These are phyloP conservation scores for Anas acuta DNA, from an alignment of 2,797 vertebrate species.

Conservation along the genomic window DNA sequence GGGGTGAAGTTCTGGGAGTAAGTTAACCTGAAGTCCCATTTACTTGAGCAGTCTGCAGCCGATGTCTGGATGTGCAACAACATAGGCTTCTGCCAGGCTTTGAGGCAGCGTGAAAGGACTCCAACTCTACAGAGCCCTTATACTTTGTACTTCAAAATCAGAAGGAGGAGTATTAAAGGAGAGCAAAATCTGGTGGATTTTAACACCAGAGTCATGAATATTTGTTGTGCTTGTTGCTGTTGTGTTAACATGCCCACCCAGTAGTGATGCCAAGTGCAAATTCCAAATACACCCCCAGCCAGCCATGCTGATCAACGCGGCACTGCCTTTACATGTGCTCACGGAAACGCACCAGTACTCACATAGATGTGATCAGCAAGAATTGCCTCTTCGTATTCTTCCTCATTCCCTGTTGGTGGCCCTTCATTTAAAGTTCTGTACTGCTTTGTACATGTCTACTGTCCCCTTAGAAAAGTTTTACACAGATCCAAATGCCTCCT, in stretches of 20 bases:
- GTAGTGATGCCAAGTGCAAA: accelerated
- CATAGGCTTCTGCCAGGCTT: neutral
- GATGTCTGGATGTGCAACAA: neutral
- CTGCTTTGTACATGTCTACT: neutral
- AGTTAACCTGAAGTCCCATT: neutral
- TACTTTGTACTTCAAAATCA: neutral
- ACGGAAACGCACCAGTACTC: neutral
- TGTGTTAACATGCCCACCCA: no score
- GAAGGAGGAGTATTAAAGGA: neutral
- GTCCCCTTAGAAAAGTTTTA: neutral
- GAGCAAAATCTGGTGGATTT: neutral
- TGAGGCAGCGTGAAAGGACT: neutral
- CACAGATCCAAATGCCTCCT: neutral
- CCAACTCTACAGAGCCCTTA: neutral
- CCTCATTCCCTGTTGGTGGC: neutral
- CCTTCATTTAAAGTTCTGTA: neutral
- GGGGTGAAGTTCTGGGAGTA: neutral
- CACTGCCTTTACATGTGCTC: neutral
- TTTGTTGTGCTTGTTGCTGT: neutral
- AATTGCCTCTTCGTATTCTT: neutral
- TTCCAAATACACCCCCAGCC: neutral
- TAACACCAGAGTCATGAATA: neutral
- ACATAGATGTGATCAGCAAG: neutral
- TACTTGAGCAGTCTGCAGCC: neutral
- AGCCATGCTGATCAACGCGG: neutral